Percentiles rank a stretch among this genome's conserved stretches.
These are phyloP conservation scores for Chaitophorus viminalis DNA, from an alignment of 2,888 invertebrate species.

Conservation along the genomic window DNA sequence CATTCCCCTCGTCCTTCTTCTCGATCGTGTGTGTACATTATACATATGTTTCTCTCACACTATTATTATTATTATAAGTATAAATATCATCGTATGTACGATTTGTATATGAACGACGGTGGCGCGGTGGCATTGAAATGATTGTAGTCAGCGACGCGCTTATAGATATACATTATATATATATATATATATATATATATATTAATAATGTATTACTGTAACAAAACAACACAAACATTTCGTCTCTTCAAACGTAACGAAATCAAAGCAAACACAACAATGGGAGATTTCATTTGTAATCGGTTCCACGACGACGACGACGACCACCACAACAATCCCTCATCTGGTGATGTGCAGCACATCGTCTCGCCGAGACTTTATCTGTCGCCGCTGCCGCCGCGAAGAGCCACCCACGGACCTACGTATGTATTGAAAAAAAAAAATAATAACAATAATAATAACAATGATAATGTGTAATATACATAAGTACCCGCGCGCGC, in stretches of 20 bases:
- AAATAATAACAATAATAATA: background rate
- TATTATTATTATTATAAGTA: background rate
- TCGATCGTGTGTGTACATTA: too few relatives aligned
- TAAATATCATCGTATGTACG: background rate
- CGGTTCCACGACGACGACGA: slow-evolving; percentile 27
- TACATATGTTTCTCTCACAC: too few relatives aligned
- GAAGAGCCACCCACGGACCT: slow-evolving; percentile 26
- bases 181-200: too few relatives aligned
- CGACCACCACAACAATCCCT: too few relatives aligned
- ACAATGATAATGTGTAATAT: slow-evolving; percentile 12
- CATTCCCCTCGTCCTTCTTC: background rate
- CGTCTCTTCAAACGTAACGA: slow-evolving; percentile 37
- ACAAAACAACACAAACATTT: slow-evolving; percentile 53
- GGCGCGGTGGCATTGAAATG: slow-evolving; percentile 44
- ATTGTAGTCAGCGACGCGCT: background rate
- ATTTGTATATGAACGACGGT: slow-evolving; percentile 12
- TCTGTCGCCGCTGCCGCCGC: background rate
- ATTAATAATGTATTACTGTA: too few relatives aligned
- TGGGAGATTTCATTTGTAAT: slow-evolving; percentile 37
- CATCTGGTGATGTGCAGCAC: background rate
- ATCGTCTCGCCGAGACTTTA: background rate
- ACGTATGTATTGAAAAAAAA: background rate
- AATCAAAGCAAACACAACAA: slow-evolving; percentile 60
- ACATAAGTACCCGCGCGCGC: background rate
- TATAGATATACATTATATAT: too few relatives aligned